Conservation (phyloP, 2,888 invertebrate species). For the Apamea epomidion region DNA sequence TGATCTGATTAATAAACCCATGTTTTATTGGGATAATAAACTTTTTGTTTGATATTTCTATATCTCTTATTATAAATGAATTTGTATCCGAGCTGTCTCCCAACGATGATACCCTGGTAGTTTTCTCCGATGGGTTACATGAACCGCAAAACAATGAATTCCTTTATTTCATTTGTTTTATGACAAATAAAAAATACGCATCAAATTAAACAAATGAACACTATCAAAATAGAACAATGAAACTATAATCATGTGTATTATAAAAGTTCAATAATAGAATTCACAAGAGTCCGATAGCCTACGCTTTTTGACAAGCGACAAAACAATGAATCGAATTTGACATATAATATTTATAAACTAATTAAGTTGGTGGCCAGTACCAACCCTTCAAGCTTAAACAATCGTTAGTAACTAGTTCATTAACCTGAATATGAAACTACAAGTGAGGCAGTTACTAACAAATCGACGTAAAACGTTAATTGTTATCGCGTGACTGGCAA, state of each 20-base stretch:
- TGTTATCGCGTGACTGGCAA: slow-evolving; percentile 61
- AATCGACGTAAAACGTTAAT: slow-evolving; percentile 58
- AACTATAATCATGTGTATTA: no score
- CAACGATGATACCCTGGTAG: neutral
- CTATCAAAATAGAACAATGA: neutral
- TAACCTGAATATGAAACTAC: slow-evolving; percentile 30
- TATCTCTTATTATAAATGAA: neutral
- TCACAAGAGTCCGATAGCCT: neutral
- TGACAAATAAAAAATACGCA: neutral
- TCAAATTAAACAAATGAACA: neutral
- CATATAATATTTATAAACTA: neutral
- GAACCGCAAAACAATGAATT: neutral
- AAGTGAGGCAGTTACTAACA: slow-evolving; percentile 30
- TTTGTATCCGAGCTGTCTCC: neutral
- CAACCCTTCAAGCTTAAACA: neutral
- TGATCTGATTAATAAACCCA: slow-evolving; percentile 44
- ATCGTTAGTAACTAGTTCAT: slow-evolving; percentile 28
- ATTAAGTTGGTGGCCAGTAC: neutral
- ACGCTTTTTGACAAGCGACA: neutral
- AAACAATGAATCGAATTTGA: neutral
- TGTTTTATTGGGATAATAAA: slow-evolving; percentile 40
- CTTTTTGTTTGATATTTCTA: slow-evolving; percentile 20
- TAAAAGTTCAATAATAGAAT: neutral
- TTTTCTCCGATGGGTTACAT: neutral
- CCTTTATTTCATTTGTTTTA: neutral